Percentiles rank a stretch among this genome's conserved stretches.
Conservation (phyloP, 2,797 vertebrate genomes). For the Chelidonichthys spinosus region DNA sequence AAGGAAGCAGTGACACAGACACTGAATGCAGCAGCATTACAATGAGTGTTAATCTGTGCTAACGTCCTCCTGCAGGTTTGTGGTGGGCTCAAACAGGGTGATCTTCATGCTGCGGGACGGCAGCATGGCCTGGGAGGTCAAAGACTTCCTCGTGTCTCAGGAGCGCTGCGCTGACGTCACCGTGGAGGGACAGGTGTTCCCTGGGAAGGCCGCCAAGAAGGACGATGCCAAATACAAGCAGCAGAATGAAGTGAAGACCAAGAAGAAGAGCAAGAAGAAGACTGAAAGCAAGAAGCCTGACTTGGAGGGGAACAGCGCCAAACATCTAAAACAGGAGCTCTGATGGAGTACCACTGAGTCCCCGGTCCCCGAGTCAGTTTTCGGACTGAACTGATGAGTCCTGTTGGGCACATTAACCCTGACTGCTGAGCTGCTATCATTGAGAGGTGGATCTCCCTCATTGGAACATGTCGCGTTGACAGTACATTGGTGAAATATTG, state of each 20-base stretch:
- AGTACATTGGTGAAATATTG: not conserved
- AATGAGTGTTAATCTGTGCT: not conserved
- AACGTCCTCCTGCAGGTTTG: slow-evolving; percentile 85
- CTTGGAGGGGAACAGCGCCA: slow-evolving; percentile 64
- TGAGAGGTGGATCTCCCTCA: not conserved
- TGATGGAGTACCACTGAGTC: slow-evolving; percentile 65
- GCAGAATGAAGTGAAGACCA: slow-evolving; percentile 80
- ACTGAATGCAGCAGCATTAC: not conserved
- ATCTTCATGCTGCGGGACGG: slow-evolving; percentile 98
- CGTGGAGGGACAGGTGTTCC: slow-evolving; percentile 95
- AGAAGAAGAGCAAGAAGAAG: slow-evolving; percentile 86
- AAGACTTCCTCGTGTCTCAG: slow-evolving; percentile 92
- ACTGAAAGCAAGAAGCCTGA: slow-evolving; percentile 80
- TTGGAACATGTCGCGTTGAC: not conserved
- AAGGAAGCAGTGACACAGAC: no score
- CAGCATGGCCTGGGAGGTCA: slow-evolving; percentile 94
- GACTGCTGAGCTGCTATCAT: not conserved
- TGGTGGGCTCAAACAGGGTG: slow-evolving; percentile 92
- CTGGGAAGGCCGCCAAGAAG: slow-evolving; percentile 87
- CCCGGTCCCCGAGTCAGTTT: no score
- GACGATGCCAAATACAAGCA: slow-evolving; percentile 68
- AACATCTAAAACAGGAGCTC: slow-evolving; percentile 85
- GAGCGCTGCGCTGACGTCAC: slow-evolving; percentile 93
- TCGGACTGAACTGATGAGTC: not conserved
- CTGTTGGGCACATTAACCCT: not conserved